These are phyloP conservation scores for Macrochelys suwanniensis DNA, from an alignment of 2,797 vertebrate genomes.

Conservation along the genomic window DNA sequence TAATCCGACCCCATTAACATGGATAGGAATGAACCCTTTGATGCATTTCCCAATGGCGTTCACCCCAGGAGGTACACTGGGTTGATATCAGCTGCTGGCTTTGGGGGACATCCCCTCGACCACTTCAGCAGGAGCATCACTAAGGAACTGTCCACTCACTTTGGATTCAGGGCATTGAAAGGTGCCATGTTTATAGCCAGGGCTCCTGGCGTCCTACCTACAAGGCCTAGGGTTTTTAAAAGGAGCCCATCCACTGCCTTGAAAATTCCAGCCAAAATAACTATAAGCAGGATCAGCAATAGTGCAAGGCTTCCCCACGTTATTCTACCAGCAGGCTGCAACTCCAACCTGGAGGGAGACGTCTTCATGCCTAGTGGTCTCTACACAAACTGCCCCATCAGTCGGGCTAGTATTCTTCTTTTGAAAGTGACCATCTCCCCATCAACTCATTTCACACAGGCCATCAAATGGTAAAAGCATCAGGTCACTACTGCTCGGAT, in stretches of 20 bases:
- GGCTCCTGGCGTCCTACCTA: neutral
- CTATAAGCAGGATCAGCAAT: neutral
- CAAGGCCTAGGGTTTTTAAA: neutral
- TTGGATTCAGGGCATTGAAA: neutral
- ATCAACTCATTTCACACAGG: neutral
- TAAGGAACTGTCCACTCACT: neutral
- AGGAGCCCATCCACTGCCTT: neutral
- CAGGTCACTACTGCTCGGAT: too few relatives aligned
- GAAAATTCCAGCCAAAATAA: neutral
- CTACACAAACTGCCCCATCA: neutral
- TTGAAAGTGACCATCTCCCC: neutral
- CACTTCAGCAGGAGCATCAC: neutral
- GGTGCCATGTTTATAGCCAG: neutral
- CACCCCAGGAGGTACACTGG: neutral
- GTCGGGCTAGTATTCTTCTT: neutral
- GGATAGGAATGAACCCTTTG: neutral
- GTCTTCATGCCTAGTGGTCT: neutral
- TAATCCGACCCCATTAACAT: neutral
- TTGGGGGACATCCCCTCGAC: neutral
- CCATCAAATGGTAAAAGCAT: too few relatives aligned
- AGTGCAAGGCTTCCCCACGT: neutral
- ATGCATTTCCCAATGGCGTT: neutral
- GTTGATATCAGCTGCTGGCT: neutral
- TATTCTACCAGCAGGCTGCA: neutral
- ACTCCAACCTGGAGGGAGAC: neutral